Base-by-base conservation (phyloP, 2,113 vertebrate species). In the Columba livia region DNA sequence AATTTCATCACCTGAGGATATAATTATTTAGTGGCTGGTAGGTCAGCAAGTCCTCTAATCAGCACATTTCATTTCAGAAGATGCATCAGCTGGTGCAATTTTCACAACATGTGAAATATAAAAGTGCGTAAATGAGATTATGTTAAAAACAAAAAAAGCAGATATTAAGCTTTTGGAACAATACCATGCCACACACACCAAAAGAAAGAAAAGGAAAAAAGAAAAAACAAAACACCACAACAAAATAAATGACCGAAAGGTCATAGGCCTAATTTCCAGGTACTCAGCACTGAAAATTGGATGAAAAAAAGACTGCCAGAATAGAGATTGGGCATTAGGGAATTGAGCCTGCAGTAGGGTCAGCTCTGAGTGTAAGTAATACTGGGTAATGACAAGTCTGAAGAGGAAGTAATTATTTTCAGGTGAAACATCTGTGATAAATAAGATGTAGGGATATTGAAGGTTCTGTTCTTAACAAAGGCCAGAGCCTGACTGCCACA, bases 81-180 rank as follows among this genome's bases (percentile, higher is more conserved):
- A 77, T 38, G 21, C 58, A 92, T 36, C 60, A 73, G 70, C 86
- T 96, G 80, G 65, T 91, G 77, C 31, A 95, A 60, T 81, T 94
- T 94, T 88, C 12, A 10, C 71, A 75, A 69, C 19, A 38, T 12
- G 26, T 44, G 42, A 82, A 82, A 82, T 72, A 71, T 23, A 72
- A 72, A 91, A 82, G 25, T 7, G 0, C 20, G 60, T 38, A 85
- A 74, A 71, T 89, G 56, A 93, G 38, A 66, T 85, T 62, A 56
- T 18, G 26, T 18, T 4, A 5, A 79, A 58, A 11, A 17, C 38
- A 61, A 54, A 21, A 11, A 75, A 61, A 38, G 13, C 3, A 54
- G 25, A 36, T 6, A 38, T 81, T 32, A 66, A 62, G 13, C 5
- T n/a, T 42, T 70, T 50, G n/a, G 51, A 85, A 70, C 7, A 80